A percentile compares a stretch with the other conserved stretches of the same genome.
These are phyloP conservation scores for Poecilus cupreus DNA, from an alignment of 2,888 invertebrate genomes.

Conservation along the genomic window DNA sequence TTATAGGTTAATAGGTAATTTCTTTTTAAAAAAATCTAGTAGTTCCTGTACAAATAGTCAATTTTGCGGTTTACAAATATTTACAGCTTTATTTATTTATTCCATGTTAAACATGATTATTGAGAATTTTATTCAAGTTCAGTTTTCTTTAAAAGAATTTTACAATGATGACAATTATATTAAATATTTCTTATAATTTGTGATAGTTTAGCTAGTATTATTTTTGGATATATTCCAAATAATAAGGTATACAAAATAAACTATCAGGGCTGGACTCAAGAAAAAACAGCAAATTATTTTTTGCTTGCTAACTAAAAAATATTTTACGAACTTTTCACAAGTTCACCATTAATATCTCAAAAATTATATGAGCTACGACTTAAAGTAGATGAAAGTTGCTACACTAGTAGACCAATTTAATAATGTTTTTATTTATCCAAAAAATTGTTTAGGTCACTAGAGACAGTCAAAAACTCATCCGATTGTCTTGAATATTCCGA, in stretches of 20 bases:
- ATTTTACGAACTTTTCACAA: too few species aligned
- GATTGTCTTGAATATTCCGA: too few species aligned
- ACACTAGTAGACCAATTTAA: too few species aligned
- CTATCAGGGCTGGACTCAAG: too few species aligned
- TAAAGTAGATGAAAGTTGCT: too few species aligned
- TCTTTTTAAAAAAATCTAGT: neutral
- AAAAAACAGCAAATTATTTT: too few species aligned
- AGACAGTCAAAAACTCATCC: too few species aligned
- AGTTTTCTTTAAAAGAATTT: neutral
- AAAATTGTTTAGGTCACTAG: too few species aligned
- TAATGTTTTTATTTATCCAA: too few species aligned
- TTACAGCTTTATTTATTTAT: slow-evolving; percentile 11
- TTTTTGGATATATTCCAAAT: neutral
- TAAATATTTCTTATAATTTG: neutral
- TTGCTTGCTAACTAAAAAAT: too few species aligned
- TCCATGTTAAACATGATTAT: neutral
- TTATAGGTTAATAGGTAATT: neutral
- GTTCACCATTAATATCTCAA: too few species aligned
- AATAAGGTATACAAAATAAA: neutral
- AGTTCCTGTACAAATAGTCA: slow-evolving; percentile 8
- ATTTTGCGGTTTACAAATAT: neutral
- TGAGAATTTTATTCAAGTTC: neutral
- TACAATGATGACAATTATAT: neutral
- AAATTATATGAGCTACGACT: too few species aligned
- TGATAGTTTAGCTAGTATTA: slow-evolving; percentile 11